phyloP scores from a whole-genome alignment of 1,140 invertebrate genomes.

The Trichogramma pretiosum region DNA sequence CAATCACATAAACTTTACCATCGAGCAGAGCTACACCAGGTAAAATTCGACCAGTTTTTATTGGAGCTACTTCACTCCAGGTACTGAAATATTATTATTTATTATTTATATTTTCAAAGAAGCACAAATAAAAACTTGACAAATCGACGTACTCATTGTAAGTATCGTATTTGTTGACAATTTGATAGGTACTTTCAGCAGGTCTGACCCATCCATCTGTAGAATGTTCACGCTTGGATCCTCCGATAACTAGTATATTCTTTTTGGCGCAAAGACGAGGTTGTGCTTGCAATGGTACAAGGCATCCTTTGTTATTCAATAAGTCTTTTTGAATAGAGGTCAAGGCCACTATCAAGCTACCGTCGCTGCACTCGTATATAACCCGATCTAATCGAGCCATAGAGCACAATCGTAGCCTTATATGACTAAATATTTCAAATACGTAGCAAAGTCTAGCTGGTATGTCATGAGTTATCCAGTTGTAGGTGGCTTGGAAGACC shows the following conservation, averaged over 20 bases:
- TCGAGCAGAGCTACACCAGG: constrained; percentile 83
- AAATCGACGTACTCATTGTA: constrained; percentile 52
- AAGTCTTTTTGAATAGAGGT: constrained; percentile 76
- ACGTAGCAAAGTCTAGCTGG: constrained; percentile 70
- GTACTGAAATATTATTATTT: constrained; percentile 54
- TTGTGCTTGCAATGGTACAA: constrained; percentile 66
- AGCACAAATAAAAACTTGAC: constrained; percentile 13
- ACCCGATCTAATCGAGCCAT: constrained; percentile 71
- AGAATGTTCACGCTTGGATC: constrained; percentile 73
- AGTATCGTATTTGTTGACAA: constrained; percentile 72
- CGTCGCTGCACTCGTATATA: constrained; percentile 71
- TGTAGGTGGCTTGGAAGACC: constrained; percentile 82
- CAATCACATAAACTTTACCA: constrained; percentile 83
- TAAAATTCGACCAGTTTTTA: constrained; percentile 79
- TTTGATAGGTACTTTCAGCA: constrained; percentile 66
- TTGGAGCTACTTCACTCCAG: constrained; percentile 72
- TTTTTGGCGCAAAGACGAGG: constrained; percentile 77
- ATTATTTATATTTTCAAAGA: background rate
- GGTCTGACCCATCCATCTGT: constrained; percentile 50
- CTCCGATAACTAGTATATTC: constrained; percentile 83
- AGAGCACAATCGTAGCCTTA: constrained; percentile 78
- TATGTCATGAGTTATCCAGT: constrained; percentile 83
- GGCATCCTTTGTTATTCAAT: constrained; percentile 63
- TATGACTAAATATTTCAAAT: constrained; percentile 76
- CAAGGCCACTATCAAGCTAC: constrained; percentile 70